Percentiles rank a stretch among this genome's conserved stretches.
Conservation (phyloP, 2,888 invertebrate species). For the Magallana nippona region DNA sequence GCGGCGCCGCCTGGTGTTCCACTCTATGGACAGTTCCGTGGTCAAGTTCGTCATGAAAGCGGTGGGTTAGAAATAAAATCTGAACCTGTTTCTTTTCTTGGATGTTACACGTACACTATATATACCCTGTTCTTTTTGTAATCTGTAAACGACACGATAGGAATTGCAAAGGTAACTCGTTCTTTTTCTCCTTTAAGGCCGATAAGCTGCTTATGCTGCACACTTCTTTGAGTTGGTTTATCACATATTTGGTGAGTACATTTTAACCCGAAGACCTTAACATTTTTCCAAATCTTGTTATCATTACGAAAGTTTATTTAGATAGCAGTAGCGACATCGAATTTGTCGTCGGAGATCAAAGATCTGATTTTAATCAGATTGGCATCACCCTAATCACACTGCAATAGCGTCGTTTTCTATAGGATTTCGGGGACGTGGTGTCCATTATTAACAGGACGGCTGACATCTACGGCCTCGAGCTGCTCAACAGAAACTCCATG, state of each 20-base stretch:
- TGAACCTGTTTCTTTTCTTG: too few species aligned
- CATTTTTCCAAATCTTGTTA: neutral
- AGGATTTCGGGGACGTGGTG: constrained; percentile 69
- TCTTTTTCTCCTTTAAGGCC: constrained; percentile 64
- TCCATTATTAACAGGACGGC: constrained; percentile 52
- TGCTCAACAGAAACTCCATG: constrained; percentile 52
- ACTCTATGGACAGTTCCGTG: constrained; percentile 70
- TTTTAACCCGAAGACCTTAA: neutral
- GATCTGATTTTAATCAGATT: too few species aligned
- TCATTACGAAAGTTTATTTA: too few species aligned
- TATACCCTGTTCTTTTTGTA: too few species aligned
- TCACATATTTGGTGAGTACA: constrained; percentile 71
- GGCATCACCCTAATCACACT: too few species aligned
- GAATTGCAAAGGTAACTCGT: neutral
- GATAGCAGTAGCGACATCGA: too few species aligned
- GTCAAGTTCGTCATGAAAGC: constrained; percentile 68
- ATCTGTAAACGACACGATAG: too few species aligned
- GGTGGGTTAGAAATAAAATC: constrained; percentile 56
- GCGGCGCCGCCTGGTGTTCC: constrained; percentile 69
- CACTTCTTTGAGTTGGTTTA: constrained; percentile 71
- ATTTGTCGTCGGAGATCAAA: too few species aligned
- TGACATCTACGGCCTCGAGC: constrained; percentile 67
- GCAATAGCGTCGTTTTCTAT: neutral
- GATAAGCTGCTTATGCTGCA: constrained; percentile 70
- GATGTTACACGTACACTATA: too few species aligned